Evolutionary conservation across 2,797 vertebrate species (phyloP).

Genomic region (Lagodon rhomboides): DNA sequence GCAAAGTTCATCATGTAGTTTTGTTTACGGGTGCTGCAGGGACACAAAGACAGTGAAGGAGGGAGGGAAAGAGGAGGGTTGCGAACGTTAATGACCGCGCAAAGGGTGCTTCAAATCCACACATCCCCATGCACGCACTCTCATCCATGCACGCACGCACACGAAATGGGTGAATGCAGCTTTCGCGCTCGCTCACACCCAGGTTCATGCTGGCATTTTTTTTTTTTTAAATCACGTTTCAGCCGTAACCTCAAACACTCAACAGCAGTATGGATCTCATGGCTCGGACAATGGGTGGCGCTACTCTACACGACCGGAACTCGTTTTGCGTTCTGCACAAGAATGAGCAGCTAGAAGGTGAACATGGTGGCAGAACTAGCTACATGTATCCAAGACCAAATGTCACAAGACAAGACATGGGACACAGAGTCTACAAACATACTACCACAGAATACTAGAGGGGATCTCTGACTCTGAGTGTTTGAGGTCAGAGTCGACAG

Average conservation of each 20-base stretch:
- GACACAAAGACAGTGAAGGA: conserved; percentile 73
- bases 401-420: conserved; percentile 69
- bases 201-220: conserved; percentile 67
- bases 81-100: conserved; percentile 53
- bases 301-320: conserved; percentile 59
- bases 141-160: conserved; percentile 52
- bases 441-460: conserved; percentile 52
- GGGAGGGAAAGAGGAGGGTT: conserved; percentile 40
- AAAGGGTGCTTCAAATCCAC: conserved; percentile 11
- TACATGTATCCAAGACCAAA: conserved; percentile 60
- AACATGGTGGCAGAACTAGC: conserved; percentile 41
- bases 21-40: conserved; percentile 98
- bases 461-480: conserved; percentile 73
- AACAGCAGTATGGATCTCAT: conserved; percentile 56
- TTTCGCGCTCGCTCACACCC: conserved; percentile 50
- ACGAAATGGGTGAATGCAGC: conserved; percentile 35
- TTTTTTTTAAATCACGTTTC: conserved; percentile 25
- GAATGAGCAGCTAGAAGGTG: conserved; percentile 62
- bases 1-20: conserved; percentile 99
- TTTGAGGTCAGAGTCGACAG: conserved; percentile 79
- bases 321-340: conserved; percentile 48
- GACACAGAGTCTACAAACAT: conserved; percentile 67
- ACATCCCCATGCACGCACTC: conserved; percentile 53
- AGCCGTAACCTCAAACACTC: conserved; percentile 83
- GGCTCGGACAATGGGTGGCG: conserved; percentile 47